These are phyloP conservation scores for Epizoanthus stellaris DNA, from an alignment of 92 coral and sea anemone genomes.

Conservation along the genomic window DNA sequence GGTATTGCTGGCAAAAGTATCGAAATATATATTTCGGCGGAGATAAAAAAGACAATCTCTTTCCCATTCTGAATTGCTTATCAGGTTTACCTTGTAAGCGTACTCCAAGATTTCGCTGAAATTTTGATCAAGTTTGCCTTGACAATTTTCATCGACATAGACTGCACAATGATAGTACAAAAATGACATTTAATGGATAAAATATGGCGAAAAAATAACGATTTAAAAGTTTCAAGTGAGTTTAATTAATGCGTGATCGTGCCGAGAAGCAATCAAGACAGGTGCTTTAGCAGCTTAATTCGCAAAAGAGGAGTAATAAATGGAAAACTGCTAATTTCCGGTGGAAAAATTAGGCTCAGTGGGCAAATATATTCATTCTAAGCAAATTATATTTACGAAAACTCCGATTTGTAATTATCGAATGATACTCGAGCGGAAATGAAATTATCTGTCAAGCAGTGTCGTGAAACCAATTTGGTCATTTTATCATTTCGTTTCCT, in stretches of 20 bases:
- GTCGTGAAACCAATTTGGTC: slow-evolving; percentile 43
- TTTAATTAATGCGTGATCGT: slow-evolving; percentile 70
- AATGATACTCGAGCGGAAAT: slow-evolving; percentile 71
- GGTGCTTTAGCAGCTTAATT: slow-evolving; percentile 78
- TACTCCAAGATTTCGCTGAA: neutral
- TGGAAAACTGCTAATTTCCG: slow-evolving; percentile 82
- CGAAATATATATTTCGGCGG: neutral
- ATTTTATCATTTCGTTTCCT: slow-evolving; percentile 31
- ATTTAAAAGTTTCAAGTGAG: slow-evolving; percentile 71
- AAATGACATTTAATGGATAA: slow-evolving; percentile 39
- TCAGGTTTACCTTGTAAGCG: slow-evolving; percentile 1
- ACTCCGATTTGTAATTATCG: slow-evolving; percentile 72
- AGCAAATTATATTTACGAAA: slow-evolving; percentile 56
- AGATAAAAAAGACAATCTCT: slow-evolving; percentile 1
- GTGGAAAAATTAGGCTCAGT: slow-evolving; percentile 66
- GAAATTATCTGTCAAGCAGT: slow-evolving; percentile 58
- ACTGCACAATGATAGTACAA: slow-evolving; percentile 7
- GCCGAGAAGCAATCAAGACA: slow-evolving; percentile 58
- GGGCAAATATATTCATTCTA: slow-evolving; percentile 68
- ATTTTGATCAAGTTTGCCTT: neutral
- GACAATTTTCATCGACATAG: neutral
- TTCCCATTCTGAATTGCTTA: neutral
- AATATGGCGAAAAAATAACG: slow-evolving; percentile 26
- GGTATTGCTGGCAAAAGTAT: neutral
- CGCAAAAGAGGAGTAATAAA: slow-evolving; percentile 88